phyloP scores from a whole-genome alignment of 2,797 vertebrate species.

The Pantherophis alleghaniensis region DNA sequence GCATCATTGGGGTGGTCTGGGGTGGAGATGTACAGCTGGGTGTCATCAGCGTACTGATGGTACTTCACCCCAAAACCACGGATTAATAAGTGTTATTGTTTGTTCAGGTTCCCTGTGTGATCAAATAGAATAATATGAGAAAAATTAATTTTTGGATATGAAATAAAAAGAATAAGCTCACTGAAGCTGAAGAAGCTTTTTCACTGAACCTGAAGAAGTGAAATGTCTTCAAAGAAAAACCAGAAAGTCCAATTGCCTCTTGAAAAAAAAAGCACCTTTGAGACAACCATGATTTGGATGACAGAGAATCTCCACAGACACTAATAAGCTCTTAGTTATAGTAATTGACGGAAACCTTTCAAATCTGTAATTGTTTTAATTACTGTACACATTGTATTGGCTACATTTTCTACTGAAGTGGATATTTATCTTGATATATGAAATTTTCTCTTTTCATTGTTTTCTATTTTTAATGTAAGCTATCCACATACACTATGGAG shows the following conservation, averaged over 20 bases:
- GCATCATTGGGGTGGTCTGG: no score
- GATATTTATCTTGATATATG: background rate
- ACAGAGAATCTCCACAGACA: no score
- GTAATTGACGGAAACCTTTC: conserved; percentile 51
- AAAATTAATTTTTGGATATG: conserved; percentile 38
- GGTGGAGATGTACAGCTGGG: no score
- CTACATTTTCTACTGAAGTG: background rate
- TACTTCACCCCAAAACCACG: no score
- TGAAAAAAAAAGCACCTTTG: no score
- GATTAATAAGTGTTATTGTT: conserved; percentile 10
- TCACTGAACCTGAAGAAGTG: no score
- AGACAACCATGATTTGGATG: no score
- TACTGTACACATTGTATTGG: conserved; percentile 20
- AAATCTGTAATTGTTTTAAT: conserved; percentile 51
- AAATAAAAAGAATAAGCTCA: background rate
- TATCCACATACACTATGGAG: background rate
- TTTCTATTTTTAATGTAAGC: background rate
- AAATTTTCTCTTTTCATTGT: background rate
- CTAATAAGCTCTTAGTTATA: background rate
- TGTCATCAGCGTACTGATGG: no score
- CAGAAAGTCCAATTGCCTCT: no score
- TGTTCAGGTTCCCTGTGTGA: conserved; percentile 8
- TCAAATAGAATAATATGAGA: conserved; percentile 41
- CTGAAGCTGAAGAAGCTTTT: no score
- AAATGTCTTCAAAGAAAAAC: no score